Evolutionary conservation across 2,797 vertebrate genomes (phyloP), one percentile per base, ranked within the genome.

Genomic region (Rhinatrema bivittatum): DNA sequence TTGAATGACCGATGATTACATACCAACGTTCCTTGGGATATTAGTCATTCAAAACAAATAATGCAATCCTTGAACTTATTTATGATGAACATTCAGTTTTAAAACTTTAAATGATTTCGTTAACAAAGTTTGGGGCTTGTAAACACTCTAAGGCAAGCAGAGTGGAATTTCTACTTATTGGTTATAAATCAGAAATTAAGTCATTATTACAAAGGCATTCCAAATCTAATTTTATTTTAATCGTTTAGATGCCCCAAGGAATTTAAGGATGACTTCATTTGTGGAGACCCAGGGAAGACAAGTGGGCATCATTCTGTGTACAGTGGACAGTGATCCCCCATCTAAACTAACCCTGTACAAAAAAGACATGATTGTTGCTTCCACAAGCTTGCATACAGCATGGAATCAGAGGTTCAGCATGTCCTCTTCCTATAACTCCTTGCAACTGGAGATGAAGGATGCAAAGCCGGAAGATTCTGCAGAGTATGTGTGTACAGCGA

Each of bases 271-370:
- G 16, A 75, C 40, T 0, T 57, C 63, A 16, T 82, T 81, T 43
- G 46, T 81, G 58, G 76, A 86, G 41, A 70, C 46, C 6, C 51
- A 34, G 4, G 11, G 15, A 1, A 73, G 72, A 5, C 26, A 8
- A 14, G 36, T 30, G 32, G 79, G 68, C 17, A 60, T 81, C 16
- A 42, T 84, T 17, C 35, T 50, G 22, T 84, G 81, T 50, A 39
- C 4, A 1, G 69, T 60, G 2, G 27, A 77, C 6, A 84, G 81
- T 12, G 61, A 62, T 20, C 80, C 79, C 0, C 35, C 15, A 0
- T 56, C 78, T 26, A 20, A 14, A 11, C 54, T 81, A 10, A 19
- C 55, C 29, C 39, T 82, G 20, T 53, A 44, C 44, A 64, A 23
- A 9, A 60, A 4, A 0, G 41, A 33, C 2, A 51, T 1, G 4